phyloP scores from a whole-genome alignment of 2,113 vertebrate genomes.

The Callipepla squamata region DNA sequence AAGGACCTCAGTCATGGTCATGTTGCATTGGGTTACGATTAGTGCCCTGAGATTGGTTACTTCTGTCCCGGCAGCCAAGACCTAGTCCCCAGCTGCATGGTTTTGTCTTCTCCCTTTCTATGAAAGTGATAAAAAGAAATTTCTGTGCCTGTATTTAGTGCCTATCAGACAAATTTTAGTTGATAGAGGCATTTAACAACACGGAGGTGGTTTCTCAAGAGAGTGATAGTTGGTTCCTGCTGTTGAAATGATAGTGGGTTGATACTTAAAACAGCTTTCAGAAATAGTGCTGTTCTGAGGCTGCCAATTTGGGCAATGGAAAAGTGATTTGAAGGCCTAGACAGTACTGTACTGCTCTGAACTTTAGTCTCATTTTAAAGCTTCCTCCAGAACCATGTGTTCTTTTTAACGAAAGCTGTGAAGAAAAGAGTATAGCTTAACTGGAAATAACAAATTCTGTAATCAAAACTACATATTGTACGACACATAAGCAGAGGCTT shows the following conservation, averaged over 20 bases:
- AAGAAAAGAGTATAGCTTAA: not conserved
- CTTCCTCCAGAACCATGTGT: not conserved
- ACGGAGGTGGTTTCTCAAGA: not conserved
- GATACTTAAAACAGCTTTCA: not conserved
- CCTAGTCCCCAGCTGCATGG: fast-evolving
- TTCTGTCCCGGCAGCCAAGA: not conserved
- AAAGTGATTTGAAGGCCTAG: not conserved
- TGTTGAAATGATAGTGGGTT: not conserved
- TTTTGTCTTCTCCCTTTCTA: not conserved
- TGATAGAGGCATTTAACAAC: not conserved
- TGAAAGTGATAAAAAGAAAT: not conserved
- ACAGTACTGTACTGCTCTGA: not conserved
- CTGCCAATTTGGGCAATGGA: not conserved
- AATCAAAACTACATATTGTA: not conserved
- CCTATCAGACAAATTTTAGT: not conserved
- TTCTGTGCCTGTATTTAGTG: not conserved
- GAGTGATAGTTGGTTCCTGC: not conserved
- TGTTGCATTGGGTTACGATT: not conserved
- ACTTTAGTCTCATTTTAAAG: fast-evolving
- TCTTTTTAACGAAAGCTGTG: not conserved
- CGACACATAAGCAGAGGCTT: not conserved
- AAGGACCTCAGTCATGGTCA: no score
- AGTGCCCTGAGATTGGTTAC: not conserved
- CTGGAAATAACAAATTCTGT: not conserved
- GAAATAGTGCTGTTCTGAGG: not conserved